phyloP scores from a whole-genome alignment of 2,113 vertebrate genomes.

The Aegotheles bennettii region DNA sequence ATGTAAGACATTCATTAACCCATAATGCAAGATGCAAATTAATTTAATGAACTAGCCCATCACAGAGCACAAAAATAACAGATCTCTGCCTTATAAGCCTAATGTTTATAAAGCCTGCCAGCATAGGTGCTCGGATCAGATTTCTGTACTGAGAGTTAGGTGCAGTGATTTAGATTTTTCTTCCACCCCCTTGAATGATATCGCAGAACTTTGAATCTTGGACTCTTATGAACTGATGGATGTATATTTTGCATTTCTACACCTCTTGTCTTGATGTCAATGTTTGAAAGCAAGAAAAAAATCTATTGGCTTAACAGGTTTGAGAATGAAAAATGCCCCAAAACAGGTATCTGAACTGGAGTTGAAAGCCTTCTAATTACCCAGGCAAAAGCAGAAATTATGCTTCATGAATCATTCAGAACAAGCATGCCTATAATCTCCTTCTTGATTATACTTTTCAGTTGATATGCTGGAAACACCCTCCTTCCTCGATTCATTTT shows the following conservation, averaged over 20 bases:
- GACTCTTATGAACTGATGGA: neutral
- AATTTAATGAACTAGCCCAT: neutral
- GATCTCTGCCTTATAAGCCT: neutral
- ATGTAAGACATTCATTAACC: neutral
- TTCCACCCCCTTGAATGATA: neutral
- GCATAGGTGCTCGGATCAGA: neutral
- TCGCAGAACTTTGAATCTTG: neutral
- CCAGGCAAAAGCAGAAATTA: neutral
- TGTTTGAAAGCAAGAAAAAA: neutral
- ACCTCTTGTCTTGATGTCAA: neutral
- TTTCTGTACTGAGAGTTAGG: neutral
- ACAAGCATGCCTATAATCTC: slow-evolving; percentile 18
- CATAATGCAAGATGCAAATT: neutral
- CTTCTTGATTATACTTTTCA: slow-evolving; percentile 41
- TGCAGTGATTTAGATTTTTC: neutral
- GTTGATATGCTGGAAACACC: slow-evolving; percentile 23
- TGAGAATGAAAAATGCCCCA: neutral
- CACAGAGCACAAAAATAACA: neutral
- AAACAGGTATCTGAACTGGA: neutral
- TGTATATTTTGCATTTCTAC: neutral
- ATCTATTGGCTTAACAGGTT: neutral
- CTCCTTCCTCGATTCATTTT: slow-evolving; percentile 21
- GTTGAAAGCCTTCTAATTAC: slow-evolving; percentile 41
- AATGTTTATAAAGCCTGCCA: neutral
- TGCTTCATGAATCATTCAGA: slow-evolving; percentile 61